Evolutionary conservation across 2,113 vertebrate genomes (phyloP), one percentile per base, ranked within the genome.

Genomic region (Phyllostomus hastatus): DNA sequence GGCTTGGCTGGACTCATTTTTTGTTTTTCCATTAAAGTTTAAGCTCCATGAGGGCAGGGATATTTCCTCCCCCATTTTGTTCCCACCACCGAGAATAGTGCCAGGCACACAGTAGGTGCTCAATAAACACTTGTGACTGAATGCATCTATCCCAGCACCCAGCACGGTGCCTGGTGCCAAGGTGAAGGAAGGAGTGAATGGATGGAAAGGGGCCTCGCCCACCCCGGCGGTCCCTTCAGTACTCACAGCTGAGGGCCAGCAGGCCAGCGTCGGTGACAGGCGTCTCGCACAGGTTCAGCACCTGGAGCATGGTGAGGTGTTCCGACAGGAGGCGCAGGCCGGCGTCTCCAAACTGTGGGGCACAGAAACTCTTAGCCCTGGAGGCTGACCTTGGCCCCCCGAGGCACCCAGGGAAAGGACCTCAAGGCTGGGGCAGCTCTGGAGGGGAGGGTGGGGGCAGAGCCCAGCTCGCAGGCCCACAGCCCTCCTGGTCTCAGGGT

Each of bases 221-320:
- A 5, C 7, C 0, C 0, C 0, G 1, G 46, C 20, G 24, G 41
- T 0, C 48, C 54, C 1, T 1, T 16, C 67, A 43, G 33, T 66
- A 98, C 99, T 99, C 98, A 99, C 99, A 99, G 96, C 99, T 99
- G 88, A 99, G 99, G 3, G 99, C 99, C 98, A 99, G 98, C 97
- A 99, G 98, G 33, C 99, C 99, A 0, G 99, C 99, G 7, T 99
- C 99, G 0, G 99, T 99, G 80, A 99, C 99, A 0, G 99, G 99
- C 0, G 99, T 99, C 98, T 99, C 99, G 54, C 99, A 99, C 97
- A 99, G 98, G 98, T 99, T 99, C 97, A 99, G 98, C 97, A 99
- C 99, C 98, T 99, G 99, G 93, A 99, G 99, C 98, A 99, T 99
- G 50, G 99, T 99, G 98, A 99, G 99, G 97, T 99, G 99, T 97